Evolutionary conservation across 2,797 vertebrate genomes (phyloP).

Genomic region (Oryzias dopingdopingensis): DNA sequence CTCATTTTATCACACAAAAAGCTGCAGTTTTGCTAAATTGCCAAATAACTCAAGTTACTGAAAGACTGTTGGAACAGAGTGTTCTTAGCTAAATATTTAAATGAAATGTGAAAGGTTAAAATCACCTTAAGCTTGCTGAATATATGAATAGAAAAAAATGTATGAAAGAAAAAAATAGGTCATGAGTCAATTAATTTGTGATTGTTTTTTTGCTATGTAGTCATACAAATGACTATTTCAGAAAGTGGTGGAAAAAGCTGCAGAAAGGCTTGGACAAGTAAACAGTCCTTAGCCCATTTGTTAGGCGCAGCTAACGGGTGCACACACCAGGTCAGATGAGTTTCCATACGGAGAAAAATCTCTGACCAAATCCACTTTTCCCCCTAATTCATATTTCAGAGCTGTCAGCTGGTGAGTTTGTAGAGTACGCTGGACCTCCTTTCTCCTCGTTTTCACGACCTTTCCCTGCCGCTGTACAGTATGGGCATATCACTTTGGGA

Average conservation of each 20-base stretch:
- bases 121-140: too few relatives aligned
- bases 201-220: too few relatives aligned
- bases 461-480: conserved; percentile 47
- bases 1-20: too few relatives aligned
- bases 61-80: too few relatives aligned
- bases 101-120: too few relatives aligned
- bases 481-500: conserved; percentile 60
- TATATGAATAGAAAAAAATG: too few relatives aligned
- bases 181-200: too few relatives aligned
- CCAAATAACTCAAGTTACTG: too few relatives aligned
- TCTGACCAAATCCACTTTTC: conserved; percentile 83
- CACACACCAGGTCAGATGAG: conserved; percentile 72
- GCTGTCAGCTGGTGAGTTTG: conserved; percentile 79
- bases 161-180: too few relatives aligned
- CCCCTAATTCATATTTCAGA: conserved; percentile 79
- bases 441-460: conserved; percentile 64
- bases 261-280: conserved; percentile 45
- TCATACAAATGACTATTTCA: conserved; percentile 12
- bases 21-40: too few relatives aligned
- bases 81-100: too few relatives aligned
- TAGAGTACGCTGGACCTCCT: conserved; percentile 68
- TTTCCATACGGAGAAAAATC: conserved; percentile 79
- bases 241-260: conserved; percentile 40
- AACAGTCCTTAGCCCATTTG: conserved; percentile 48
- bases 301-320: conserved; percentile 70